Evolutionary conservation across 2,888 invertebrate genomes (phyloP), one percentile per base, ranked within the genome.

Genomic region (Phorcus lineatus): DNA sequence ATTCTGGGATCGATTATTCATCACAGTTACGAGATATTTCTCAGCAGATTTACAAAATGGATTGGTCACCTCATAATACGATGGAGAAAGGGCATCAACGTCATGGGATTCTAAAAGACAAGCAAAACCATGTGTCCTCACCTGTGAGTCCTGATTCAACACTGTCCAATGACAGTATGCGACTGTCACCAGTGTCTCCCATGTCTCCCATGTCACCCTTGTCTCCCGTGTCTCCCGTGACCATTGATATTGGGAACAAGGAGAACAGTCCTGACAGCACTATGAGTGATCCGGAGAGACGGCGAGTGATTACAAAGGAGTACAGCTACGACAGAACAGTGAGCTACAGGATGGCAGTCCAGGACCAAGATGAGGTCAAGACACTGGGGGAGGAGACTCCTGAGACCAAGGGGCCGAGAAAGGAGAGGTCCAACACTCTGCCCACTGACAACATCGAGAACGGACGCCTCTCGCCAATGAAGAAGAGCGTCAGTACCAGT

Each of bases 401-500:
- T 17, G 55, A 76, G 9, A 36, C 24, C n/a, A 55, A 76, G n/a
- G 31, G 54, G 7, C 52, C 52, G 6, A 28, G 76, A 31, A 76
- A 53, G 36, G 76, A 76, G 54, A 53, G 76, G 78, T 81, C 80
- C 22, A 81, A 77, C 79, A 82, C 54, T 70, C 78, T 77, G 78
- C 62, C 62, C 40, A 77, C 74, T 16, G 13, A 78, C 77, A 53
- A 82, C 84, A 19, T 79, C 78, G 55, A 81, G 85, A 70, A 79
- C 81, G 52, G 83, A 83, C 74, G 81, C 85, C 85, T 90, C 22
- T 89, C 89, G 13, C 89, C 88, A 9, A 84, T 88, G 31, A 91
- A 91, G 81, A 84, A 88, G 31, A 90, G 90, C 0, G 86, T 91
- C 53, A 90, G 91, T 78, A 86, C 86, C 17, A 91, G 91, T 83